Evolutionary conservation across 2,888 invertebrate species (phyloP).

Genomic region (Amiota mariae): DNA sequence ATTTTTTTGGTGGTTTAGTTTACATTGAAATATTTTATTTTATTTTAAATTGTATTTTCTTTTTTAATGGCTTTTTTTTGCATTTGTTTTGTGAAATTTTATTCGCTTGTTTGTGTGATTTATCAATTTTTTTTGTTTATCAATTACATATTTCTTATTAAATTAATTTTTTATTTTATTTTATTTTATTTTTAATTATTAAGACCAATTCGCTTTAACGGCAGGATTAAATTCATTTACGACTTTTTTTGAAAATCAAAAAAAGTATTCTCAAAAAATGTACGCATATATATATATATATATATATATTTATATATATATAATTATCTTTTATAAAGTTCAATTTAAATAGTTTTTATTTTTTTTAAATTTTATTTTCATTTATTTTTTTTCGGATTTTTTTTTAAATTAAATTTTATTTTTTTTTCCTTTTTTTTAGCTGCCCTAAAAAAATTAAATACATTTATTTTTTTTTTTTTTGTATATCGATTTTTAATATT

Average conservation of each 20-base stretch:
- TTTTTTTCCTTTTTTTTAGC: constrained; percentile 7
- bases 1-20: constrained; percentile 48
- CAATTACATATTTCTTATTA: constrained; percentile 26
- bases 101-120: constrained; percentile 14
- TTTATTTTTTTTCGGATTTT: constrained; percentile 47
- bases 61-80: constrained; percentile 14
- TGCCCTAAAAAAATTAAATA: constrained; percentile 26
- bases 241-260: constrained; percentile 36
- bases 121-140: no score
- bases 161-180: constrained; percentile 36
- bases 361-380: no score
- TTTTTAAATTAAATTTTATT: constrained; percentile 38
- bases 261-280: constrained; percentile 43
- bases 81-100: background rate
- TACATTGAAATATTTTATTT: constrained; percentile 32
- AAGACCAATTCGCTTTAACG: constrained; percentile 63
- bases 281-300: constrained; percentile 33
- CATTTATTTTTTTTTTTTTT: background rate
- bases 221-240: constrained; percentile 63
- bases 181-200: constrained; percentile 30
- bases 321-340: constrained; percentile 23
- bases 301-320: constrained; percentile 9
- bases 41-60: constrained; percentile 33
- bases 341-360: constrained; percentile 13
- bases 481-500: constrained; percentile 11